Base-by-base conservation (phyloP, 2,797 vertebrate species). In the Microtus californicus region DNA sequence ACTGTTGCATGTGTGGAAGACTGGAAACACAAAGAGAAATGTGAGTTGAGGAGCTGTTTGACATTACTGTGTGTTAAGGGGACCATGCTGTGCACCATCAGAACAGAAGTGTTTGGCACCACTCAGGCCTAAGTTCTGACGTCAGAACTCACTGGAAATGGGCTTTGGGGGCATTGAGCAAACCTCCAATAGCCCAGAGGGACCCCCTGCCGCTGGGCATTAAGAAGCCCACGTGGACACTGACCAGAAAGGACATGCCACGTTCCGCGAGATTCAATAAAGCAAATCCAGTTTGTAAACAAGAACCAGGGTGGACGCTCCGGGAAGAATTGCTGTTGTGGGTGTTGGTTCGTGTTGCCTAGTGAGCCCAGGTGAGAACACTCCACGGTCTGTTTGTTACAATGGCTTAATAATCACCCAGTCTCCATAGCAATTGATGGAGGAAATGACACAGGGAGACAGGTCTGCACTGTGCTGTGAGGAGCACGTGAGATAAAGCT, bases 161-260 rank as follows among this genome's bases (percentile, higher is more conserved):
- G 63, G 31, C 43, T 86, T n/a, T 3, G 0, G 48, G 31, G 21
- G 23, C 8, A 3, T 6, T 11, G 23, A 43, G 40, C 21, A 54
- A 63, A 79, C 56, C 54, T 85, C 81, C 29, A 8, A 61, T 19
- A 67, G 2, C 6, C 5, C 23, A 48, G 51, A 6, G 13, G 2
- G 14, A 48, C 17, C 76, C 21, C 29, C 69, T 0, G 54, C 25
- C 29, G 40, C 37, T 59, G 74, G 34, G 34, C n/a, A 34, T 10
- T 5, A 1, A 48, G 37, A 79, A 29, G 37, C 67, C 37, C 83
- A 29, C 1, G 0, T 7, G 21, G 78, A 0, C 1, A 43, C 45
- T 6, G 45, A 59, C 17, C 74, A 74, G 34, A 6, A 61, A 48
- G 61, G 56, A 14, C 2, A 2, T 6, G 27, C 31, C 67, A 14